Evolutionary conservation across 2,113 vertebrate genomes (phyloP).

Genomic region (Macaca fascicularis): DNA sequence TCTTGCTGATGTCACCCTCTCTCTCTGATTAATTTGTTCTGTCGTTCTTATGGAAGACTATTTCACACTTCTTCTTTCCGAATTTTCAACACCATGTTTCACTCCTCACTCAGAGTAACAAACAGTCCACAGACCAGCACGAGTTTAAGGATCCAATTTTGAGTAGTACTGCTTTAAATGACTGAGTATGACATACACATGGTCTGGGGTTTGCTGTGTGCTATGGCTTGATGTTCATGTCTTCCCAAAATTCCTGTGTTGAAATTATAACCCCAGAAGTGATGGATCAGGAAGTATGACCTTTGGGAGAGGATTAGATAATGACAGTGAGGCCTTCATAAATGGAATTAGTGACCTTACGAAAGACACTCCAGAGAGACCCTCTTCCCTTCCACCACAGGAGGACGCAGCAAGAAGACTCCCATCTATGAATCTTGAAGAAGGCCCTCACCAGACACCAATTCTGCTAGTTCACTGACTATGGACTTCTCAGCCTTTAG

Average conservation of each 20-base stretch:
- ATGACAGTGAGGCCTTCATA: not conserved
- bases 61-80: not conserved
- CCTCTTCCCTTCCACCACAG: not conserved
- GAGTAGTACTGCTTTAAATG: not conserved
- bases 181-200: not conserved
- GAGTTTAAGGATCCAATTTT: not conserved
- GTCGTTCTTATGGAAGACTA: not conserved
- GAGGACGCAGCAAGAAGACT: not conserved
- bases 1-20: not conserved
- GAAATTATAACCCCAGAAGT: not conserved
- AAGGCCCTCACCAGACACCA: not conserved
- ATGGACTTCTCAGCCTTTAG: not conserved
- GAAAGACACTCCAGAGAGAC: not conserved
- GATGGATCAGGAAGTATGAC: not conserved
- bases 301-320: not conserved
- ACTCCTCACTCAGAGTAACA: not conserved
- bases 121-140: not conserved
- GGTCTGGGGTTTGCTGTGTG: not conserved
- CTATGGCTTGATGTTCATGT: not conserved
- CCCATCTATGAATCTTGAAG: not conserved
- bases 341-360: not conserved
- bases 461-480: no score
- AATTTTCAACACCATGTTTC: not conserved
- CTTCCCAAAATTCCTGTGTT: no score
- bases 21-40: not conserved